phyloP scores from a whole-genome alignment of 2,888 invertebrate species.

The Acanthosepion esculentum region DNA sequence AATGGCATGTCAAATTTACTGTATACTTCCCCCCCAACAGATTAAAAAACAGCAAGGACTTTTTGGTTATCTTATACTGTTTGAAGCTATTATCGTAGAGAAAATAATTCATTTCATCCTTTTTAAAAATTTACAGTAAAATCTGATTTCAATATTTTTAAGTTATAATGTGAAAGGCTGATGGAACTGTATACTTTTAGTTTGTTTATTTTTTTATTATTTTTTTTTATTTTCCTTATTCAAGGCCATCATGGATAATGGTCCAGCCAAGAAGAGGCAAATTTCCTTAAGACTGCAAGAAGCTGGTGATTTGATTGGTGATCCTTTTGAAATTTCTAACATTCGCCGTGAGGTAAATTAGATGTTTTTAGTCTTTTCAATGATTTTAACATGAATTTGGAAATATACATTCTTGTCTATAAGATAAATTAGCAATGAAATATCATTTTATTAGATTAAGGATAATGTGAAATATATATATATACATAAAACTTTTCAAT shows the following conservation, averaged over 20 bases:
- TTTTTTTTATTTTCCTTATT: constrained; percentile 25
- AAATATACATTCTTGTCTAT: not conserved
- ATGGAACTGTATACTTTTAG: not conserved
- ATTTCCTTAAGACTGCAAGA: constrained; percentile 81
- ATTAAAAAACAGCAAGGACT: too few species aligned
- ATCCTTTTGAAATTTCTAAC: constrained; percentile 85
- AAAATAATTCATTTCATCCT: not conserved
- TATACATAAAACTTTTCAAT: too few species aligned
- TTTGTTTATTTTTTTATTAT: not conserved
- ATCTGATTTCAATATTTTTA: too few species aligned
- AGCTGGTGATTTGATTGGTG: constrained; percentile 83
- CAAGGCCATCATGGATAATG: constrained; percentile 84
- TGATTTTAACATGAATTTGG: not conserved
- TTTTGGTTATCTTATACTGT: too few species aligned
- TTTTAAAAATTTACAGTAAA: not conserved
- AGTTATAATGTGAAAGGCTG: too few species aligned
- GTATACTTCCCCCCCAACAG: too few species aligned
- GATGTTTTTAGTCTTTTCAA: not conserved
- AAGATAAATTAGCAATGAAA: too few species aligned
- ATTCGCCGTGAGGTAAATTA: constrained; percentile 72
- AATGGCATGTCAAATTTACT: too few species aligned
- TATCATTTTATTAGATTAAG: too few species aligned
- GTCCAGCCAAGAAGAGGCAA: constrained; percentile 79
- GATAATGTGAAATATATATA: too few species aligned
- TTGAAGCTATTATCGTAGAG: too few species aligned